Percentiles rank a stretch among this genome's conserved stretches.
Conservation (phyloP, 2,888 invertebrate genomes). For the Yponomeuta cagnagella region DNA sequence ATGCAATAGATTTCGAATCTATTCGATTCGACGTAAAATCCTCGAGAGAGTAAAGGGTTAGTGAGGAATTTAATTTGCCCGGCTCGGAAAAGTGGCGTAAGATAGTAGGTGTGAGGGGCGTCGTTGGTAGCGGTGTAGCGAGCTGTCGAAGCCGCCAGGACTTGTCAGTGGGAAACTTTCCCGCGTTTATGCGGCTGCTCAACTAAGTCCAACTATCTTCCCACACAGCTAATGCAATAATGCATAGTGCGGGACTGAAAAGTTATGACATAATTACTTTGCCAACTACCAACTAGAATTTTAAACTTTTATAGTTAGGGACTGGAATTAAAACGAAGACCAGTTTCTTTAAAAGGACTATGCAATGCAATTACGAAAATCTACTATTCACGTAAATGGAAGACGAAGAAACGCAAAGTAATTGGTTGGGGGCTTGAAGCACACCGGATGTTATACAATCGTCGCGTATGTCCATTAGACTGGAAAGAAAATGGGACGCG, state of each 20-base stretch:
- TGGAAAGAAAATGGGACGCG: slow-evolving; percentile 38
- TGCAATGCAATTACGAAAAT: neutral
- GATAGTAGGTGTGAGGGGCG: slow-evolving; percentile 6
- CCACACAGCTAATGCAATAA: slow-evolving; percentile 9
- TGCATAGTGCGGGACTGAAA: neutral
- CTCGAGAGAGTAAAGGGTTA: slow-evolving; percentile 34
- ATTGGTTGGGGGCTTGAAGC: slow-evolving; percentile 52
- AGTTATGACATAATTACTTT: slow-evolving; percentile 1
- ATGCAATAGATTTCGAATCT: slow-evolving; percentile 25
- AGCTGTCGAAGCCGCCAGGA: slow-evolving; percentile 5
- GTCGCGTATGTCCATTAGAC: slow-evolving; percentile 50
- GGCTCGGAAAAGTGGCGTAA: slow-evolving; percentile 21
- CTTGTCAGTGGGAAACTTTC: slow-evolving; percentile 29
- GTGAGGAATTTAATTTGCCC: slow-evolving; percentile 48
- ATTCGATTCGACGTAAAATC: slow-evolving; percentile 22
- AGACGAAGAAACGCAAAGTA: slow-evolving; percentile 34
- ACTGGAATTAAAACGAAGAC: neutral
- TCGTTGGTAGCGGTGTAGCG: neutral
- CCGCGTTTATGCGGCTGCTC: slow-evolving; percentile 30
- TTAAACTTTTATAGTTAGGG: neutral
- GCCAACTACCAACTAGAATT: neutral
- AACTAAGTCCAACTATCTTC: slow-evolving; percentile 9
- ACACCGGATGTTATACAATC: slow-evolving; percentile 49
- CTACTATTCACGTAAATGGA: neutral
- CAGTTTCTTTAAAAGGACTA: neutral